Conservation (phyloP, 2,113 vertebrate species). For the Aegithalos caudatus region DNA sequence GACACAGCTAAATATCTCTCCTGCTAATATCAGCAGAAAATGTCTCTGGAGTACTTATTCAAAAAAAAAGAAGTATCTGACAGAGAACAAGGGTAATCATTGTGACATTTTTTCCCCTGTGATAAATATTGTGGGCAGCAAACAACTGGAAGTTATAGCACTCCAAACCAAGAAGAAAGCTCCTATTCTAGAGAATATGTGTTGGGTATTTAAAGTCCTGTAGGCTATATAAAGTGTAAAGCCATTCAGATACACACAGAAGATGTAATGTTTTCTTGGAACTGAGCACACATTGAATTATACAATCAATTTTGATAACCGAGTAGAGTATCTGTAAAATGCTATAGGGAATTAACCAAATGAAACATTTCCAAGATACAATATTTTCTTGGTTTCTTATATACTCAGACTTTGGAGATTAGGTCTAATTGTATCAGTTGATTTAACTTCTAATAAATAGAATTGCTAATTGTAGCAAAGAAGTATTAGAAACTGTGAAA, state of each 20-base stretch:
- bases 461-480: background rate
- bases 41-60: background rate
- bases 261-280: background rate
- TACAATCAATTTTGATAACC: background rate
- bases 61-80: background rate
- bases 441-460: background rate
- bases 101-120: background rate
- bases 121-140: background rate
- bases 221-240: background rate
- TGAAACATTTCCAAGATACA: background rate
- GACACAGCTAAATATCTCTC: background rate
- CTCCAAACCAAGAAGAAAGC: background rate
- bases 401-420: background rate
- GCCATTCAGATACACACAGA: background rate
- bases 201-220: background rate
- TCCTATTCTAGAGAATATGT: background rate
- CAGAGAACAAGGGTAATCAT: background rate
- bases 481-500: background rate
- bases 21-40: background rate
- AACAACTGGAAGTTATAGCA: background rate
- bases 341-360: background rate
- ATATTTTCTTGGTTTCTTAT: background rate
- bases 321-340: background rate
- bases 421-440: background rate
- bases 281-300: background rate